A percentile compares a stretch with the other conserved stretches of the same genome.
Evolutionary conservation across 2,797 vertebrate species (phyloP).

Genomic region (Clarias pachynema): DNA sequence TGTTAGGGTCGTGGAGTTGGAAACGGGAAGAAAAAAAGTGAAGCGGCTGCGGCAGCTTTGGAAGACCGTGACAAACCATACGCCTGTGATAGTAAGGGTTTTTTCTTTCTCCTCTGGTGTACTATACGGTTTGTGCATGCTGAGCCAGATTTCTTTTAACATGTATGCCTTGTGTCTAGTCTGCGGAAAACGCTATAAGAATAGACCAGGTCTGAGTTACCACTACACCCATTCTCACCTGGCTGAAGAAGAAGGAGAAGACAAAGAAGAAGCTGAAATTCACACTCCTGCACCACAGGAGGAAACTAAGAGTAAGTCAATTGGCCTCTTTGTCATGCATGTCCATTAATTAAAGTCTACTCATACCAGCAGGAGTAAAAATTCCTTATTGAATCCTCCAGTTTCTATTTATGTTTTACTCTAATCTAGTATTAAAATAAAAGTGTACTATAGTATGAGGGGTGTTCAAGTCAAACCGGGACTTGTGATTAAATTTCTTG

Average conservation of each 20-base stretch:
- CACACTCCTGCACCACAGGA: constrained; percentile 88
- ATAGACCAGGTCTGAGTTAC: constrained; percentile 93
- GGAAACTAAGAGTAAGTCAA: constrained; percentile 90
- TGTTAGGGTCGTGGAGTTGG: constrained; percentile 87
- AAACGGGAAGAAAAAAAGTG: constrained; percentile 91
- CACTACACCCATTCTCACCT: constrained; percentile 96
- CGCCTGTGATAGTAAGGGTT: constrained; percentile 93
- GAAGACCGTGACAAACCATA: constrained; percentile 97
- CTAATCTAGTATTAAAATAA: neutral
- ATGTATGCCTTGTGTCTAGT: constrained; percentile 68
- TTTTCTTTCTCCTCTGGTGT: constrained; percentile 51
- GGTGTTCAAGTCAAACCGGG: too few relatives aligned
- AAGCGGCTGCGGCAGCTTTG: constrained; percentile 84
- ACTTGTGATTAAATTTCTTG: too few relatives aligned
- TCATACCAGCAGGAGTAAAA: neutral
- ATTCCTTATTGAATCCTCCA: neutral
- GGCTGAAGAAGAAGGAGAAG: constrained; percentile 95
- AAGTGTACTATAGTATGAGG: neutral
- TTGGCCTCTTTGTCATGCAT: neutral
- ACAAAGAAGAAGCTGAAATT: constrained; percentile 91
- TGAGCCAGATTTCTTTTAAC: constrained; percentile 24
- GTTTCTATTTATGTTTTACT: neutral
- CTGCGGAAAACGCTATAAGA: constrained; percentile 97
- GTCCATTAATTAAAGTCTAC: neutral
- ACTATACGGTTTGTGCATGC: neutral